phyloP scores from a whole-genome alignment of 2,113 vertebrate genomes.

The Callaeas wilsoni region DNA sequence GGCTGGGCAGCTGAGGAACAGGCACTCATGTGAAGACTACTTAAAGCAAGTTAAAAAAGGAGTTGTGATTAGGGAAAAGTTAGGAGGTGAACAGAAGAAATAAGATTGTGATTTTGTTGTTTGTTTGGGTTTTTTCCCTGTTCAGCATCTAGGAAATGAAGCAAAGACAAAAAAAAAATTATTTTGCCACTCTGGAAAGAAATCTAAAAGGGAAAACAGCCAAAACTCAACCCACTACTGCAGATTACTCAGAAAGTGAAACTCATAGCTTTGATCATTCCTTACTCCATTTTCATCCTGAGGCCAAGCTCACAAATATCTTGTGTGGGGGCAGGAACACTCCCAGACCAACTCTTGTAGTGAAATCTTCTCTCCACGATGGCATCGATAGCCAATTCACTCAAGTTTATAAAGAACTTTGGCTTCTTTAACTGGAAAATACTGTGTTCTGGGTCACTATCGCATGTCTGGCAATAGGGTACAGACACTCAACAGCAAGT shows the following conservation, averaged over 20 bases:
- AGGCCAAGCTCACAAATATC: neutral
- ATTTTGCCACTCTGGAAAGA: neutral
- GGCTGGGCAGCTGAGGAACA: neutral
- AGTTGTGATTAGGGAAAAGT: neutral
- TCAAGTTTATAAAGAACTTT: neutral
- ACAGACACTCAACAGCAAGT: neutral
- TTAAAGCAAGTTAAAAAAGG: neutral
- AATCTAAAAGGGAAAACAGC: neutral
- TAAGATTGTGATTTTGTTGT: neutral
- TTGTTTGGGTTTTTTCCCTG: neutral
- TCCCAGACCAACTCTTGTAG: neutral
- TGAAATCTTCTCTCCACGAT: neutral
- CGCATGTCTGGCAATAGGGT: neutral
- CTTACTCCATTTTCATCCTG: neutral
- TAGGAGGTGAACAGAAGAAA: neutral
- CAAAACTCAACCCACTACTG: neutral
- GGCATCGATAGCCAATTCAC: accelerated
- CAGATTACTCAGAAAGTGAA: neutral
- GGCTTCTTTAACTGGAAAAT: neutral
- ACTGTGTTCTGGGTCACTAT: neutral
- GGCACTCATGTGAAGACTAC: neutral
- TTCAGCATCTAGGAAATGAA: neutral
- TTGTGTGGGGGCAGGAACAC: neutral
- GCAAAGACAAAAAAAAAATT: neutral
- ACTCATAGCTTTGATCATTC: neutral